Evolutionary conservation across 2,113 vertebrate species (phyloP).

Genomic region (Corvus hawaiiensis): DNA sequence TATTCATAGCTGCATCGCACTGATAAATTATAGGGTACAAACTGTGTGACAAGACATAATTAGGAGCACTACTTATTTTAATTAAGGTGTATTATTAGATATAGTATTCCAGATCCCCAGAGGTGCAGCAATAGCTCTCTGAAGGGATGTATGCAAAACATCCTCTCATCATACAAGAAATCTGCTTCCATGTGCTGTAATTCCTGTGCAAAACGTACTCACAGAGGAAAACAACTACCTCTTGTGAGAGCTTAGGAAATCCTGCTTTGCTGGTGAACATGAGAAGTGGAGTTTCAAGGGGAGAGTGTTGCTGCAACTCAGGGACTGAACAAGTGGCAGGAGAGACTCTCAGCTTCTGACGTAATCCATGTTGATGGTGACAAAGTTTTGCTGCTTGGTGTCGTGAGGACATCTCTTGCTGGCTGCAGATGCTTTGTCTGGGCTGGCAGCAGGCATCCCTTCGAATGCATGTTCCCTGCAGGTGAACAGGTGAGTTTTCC

Average conservation of each 20-base stretch:
- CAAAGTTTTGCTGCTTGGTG: neutral
- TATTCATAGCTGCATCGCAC: neutral
- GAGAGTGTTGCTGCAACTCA: neutral
- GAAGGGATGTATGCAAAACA: neutral
- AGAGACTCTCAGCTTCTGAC: neutral
- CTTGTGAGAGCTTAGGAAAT: neutral
- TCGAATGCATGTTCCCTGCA: neutral
- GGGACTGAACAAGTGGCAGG: neutral
- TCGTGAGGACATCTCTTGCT: fast-evolving
- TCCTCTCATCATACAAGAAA: neutral
- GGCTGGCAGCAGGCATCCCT: neutral
- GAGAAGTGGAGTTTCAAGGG: neutral
- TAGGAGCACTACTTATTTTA: slow-evolving; percentile 32
- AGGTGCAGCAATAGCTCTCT: neutral
- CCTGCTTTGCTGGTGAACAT: neutral
- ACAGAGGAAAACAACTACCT: neutral
- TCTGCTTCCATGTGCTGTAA: neutral
- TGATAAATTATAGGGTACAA: neutral
- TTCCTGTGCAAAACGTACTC: neutral
- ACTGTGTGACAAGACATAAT: neutral
- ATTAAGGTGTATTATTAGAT: slow-evolving; percentile 24
- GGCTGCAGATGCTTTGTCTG: neutral
- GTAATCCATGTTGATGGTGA: neutral
- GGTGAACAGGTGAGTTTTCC: neutral
- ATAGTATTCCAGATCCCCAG: neutral